Conservation (phyloP, 2,113 vertebrate genomes). For the Hyla sarda region DNA sequence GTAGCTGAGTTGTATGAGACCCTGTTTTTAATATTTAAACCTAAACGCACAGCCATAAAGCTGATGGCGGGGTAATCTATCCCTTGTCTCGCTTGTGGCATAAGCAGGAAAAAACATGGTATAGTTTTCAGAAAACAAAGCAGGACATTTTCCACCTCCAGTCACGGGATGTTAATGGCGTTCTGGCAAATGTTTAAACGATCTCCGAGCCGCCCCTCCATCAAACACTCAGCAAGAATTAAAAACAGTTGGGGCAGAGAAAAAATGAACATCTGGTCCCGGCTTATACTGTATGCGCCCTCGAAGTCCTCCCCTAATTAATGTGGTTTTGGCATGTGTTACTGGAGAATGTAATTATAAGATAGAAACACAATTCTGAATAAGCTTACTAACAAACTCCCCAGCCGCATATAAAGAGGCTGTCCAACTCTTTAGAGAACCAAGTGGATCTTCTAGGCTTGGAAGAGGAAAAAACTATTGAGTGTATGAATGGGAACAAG, state of each 20-base stretch:
- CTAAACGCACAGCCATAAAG: constrained; percentile 66
- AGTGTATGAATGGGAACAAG: constrained; percentile 22
- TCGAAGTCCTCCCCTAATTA: constrained; percentile 72
- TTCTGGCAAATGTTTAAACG: constrained; percentile 79
- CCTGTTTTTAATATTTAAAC: background rate
- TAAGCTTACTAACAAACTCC: constrained; percentile 66
- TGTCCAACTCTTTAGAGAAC: constrained; percentile 47
- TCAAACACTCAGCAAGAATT: constrained; percentile 72
- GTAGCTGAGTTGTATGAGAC: background rate
- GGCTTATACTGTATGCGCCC: constrained; percentile 69
- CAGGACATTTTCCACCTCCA: constrained; percentile 74
- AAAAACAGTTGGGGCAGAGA: constrained; percentile 74
- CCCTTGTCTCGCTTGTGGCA: constrained; percentile 64
- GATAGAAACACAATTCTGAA: constrained; percentile 70
- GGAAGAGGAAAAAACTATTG: constrained; percentile 30
- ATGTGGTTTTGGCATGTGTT: constrained; percentile 69
- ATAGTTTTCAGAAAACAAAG: constrained; percentile 68
- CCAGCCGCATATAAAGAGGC: constrained; percentile 60
- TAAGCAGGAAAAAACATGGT: constrained; percentile 66
- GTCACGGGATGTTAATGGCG: constrained; percentile 74
- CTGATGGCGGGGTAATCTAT: constrained; percentile 67
- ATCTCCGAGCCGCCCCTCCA: constrained; percentile 62
- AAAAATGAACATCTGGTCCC: constrained; percentile 76
- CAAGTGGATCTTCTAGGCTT: constrained; percentile 38
- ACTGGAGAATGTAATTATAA: constrained; percentile 66